Evolutionary conservation across 92 coral and sea anemone genomes (phyloP), one percentile per base, ranked within the genome.

Genomic region (Blastomussa wellsi): DNA sequence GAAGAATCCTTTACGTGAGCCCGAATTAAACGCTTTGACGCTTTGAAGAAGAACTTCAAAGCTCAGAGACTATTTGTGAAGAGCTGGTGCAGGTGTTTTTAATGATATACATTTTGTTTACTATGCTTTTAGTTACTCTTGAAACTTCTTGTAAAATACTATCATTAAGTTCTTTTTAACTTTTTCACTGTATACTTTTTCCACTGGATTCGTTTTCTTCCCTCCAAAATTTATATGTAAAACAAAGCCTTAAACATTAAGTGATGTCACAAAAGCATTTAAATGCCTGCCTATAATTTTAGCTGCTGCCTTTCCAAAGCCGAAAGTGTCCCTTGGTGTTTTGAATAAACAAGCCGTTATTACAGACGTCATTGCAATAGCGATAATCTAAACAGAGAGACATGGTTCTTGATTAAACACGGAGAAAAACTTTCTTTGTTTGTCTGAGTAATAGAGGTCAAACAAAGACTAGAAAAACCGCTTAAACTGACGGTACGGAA

Each of bases 31-130:
- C 52, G 16, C 20, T 38, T 53, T 79, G 0, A 31, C 36, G 19
- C 16, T 20, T 13, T 31, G n/a, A 42, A 41, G 39, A 53, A 47
- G 48, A 38, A 22, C 20, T 51, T 7, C 49, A 33, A 42, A 39
- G 79, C 28, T 42, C 28, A 22, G 80, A 31, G 72, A 60, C 31
- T 74, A 29, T 39, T 83, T 60, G 16, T 39, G 42, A 44, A 15
- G 60, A 42, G 22, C 52, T 38, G 29, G 52, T 17, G 87, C 87
- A 83, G 81, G 87, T 83, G 87, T 75, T 81, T 31, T 47, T 24
- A 28, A 24, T 44, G 74, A 83, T 83, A 59, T 74, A 74, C 42
- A 59, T 0, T 31, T n/a, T 74, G 57, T 74, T 74, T 74, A 74
- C 79, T 41, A 74, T 41, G 20, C 35, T 60, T 47, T 7, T 19